phyloP scores from a whole-genome alignment of 2,888 invertebrate species.

The Trichopoda pennipes region DNA sequence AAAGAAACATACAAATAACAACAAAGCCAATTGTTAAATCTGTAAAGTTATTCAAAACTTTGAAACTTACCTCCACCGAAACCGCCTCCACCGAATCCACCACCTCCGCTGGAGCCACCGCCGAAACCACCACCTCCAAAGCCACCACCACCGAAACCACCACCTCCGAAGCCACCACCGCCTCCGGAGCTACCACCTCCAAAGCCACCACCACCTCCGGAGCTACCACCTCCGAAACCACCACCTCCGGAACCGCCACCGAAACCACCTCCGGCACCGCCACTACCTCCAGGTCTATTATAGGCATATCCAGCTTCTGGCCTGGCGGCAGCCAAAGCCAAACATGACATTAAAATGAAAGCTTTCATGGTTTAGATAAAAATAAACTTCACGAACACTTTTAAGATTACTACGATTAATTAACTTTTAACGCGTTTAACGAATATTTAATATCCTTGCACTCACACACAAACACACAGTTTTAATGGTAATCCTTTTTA shows the following conservation, averaged over 20 bases:
- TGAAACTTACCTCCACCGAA: constrained; percentile 72
- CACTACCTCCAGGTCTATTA: constrained; percentile 81
- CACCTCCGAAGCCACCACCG: constrained; percentile 71
- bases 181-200: constrained; percentile 61
- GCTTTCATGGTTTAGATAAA: constrained; percentile 77
- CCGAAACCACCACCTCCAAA: constrained; percentile 71
- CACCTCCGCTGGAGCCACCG: constrained; percentile 72
- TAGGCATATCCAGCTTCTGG: constrained; percentile 81
- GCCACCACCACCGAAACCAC: constrained; percentile 71
- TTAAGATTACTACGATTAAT: constrained; percentile 44
- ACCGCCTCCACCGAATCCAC: constrained; percentile 71
- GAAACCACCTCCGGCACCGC: constrained; percentile 74
- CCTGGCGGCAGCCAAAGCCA: constrained; percentile 80
- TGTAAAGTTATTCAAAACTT: not conserved
- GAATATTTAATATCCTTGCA: constrained; percentile 56
- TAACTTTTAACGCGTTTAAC: constrained; percentile 45
- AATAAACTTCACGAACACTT: constrained; percentile 24
- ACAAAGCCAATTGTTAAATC: no score
- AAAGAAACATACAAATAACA: not conserved
- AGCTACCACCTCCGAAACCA: constrained; percentile 66
- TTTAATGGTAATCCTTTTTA: constrained; percentile 64
- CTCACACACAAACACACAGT: constrained; percentile 27
- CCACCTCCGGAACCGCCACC: constrained; percentile 71
- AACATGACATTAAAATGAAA: constrained; percentile 81
- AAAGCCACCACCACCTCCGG: constrained; percentile 62